Base-by-base conservation (phyloP, 2,113 vertebrate species). In the Chaetodon auriga region DNA sequence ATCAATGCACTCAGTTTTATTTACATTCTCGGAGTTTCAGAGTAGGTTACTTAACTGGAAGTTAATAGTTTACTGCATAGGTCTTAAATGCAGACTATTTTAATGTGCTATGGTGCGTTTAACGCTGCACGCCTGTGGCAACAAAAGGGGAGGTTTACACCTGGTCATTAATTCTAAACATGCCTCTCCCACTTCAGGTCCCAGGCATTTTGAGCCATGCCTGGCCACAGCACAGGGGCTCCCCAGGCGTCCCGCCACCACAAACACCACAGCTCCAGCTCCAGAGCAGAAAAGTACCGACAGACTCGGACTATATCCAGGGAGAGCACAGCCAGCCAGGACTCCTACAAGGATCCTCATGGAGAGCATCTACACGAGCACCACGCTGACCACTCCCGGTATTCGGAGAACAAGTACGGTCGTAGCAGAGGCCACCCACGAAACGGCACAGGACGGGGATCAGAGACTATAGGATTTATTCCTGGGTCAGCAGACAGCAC, bases 391-490 rank as follows among this genome's bases (percentile, higher is more conserved):
- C 87, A 83, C 65, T 83, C 90, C 66, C 80, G 90, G 21, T 65
- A 86, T 80, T 68, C 90, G 0, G 92, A 95, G 41, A 83, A 68
- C n/a, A 95, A 95, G 90, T 89, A 88, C 1, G 66, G 94, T 10
- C 92, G 92, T 70, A 94, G 90, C 78, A 95, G 86, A 63, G 88
- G 92, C 3, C 94, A 95, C 78, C 89, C 94, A 18, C 94, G 93
- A 1, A 96, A 96, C 16, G 88, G 95, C 10, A 95, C 95, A 0
- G 94, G 94, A 6, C 92, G 95, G 0, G 95, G 96, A 55, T 95
- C 96, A 0, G 97, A 98, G 90, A 97, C 95, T 0, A 94, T 97
- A 38, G 97, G 96, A 78, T 97, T 99, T 73, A 96, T 99, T 82
- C 97, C 98, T 0, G 96, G 96, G 0, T 95, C 97, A 0, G 95